These are phyloP conservation scores for Volucella inflata DNA, from an alignment of 2,888 invertebrate genomes.

Conservation along the genomic window DNA sequence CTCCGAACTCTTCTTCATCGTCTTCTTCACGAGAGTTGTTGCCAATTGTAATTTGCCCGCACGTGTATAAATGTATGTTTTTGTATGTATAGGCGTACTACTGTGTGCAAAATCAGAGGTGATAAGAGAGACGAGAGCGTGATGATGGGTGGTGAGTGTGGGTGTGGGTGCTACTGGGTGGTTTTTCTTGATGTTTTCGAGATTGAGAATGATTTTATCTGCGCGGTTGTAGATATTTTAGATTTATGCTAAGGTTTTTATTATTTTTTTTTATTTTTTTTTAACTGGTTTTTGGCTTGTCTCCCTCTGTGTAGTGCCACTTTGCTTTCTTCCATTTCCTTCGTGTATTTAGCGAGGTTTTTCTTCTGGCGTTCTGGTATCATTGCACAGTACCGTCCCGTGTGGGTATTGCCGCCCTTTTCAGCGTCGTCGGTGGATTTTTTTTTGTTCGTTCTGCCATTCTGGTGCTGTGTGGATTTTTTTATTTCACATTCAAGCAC, in stretches of 20 bases:
- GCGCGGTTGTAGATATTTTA: conserved; percentile 69
- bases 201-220: conserved; percentile 72
- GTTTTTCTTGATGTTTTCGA: conserved; percentile 64
- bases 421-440: conserved; percentile 50
- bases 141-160: not conserved
- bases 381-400: conserved; percentile 28
- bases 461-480: conserved; percentile 42
- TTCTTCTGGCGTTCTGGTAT: conserved; percentile 29
- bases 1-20: not conserved
- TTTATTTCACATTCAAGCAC: conserved; percentile 12
- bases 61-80: conserved; percentile 25
- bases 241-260: conserved; percentile 57
- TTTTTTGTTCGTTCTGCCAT: conserved; percentile 12
- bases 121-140: conserved; percentile 57
- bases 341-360: conserved; percentile 41
- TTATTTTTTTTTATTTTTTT: conserved; percentile 23
- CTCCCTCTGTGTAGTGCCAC: not conserved
- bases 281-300: conserved; percentile 1
- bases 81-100: conserved; percentile 9
- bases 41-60: conserved; percentile 67
- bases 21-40: conserved; percentile 68
- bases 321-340: conserved; percentile 40
- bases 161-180: conserved; percentile 10
- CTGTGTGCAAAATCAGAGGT: conserved; percentile 62
- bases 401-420: conserved; percentile 42